Percentiles rank a stretch among this genome's conserved stretches.
phyloP scores from a whole-genome alignment of 53 echinoderm and acorn worm species.

The Paracentrotus lividus region DNA sequence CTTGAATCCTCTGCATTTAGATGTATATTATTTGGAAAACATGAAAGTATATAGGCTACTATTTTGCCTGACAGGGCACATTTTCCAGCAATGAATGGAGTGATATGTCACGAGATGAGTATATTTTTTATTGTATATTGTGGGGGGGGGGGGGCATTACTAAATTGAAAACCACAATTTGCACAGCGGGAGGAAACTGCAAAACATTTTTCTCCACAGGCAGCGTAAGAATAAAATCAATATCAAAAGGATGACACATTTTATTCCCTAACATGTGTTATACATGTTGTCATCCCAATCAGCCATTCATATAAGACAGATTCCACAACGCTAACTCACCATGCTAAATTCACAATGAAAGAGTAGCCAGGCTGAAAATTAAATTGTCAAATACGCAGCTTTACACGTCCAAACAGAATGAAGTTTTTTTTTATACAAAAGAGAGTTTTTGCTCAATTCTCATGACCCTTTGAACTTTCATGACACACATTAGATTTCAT shows the following conservation, averaged over 20 bases:
- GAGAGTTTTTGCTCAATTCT: not conserved
- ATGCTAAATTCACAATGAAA: not conserved
- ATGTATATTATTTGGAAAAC: too few species aligned
- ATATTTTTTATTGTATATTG: too few species aligned
- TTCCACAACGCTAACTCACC: slow-evolving; percentile 30
- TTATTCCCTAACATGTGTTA: not conserved
- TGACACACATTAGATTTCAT: not conserved
- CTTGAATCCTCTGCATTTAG: too few species aligned
- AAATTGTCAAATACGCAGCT: not conserved
- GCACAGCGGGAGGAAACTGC: not conserved
- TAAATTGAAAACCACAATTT: not conserved
- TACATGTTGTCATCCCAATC: not conserved
- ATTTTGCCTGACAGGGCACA: too few species aligned
- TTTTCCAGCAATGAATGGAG: too few species aligned
- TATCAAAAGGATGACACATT: slow-evolving; percentile 31
- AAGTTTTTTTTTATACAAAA: not conserved
- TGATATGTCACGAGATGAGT: too few species aligned
- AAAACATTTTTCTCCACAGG: not conserved
- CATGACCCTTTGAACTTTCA: not conserved
- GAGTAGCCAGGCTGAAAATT: slow-evolving; percentile 17
- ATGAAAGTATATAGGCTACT: too few species aligned
- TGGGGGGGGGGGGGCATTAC: too few species aligned
- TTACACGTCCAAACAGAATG: not conserved
- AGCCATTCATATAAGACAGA: not conserved
- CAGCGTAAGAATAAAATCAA: slow-evolving; percentile 23